Base-by-base conservation (phyloP, 2,888 invertebrate species). In the Oscheius myriophilus region DNA sequence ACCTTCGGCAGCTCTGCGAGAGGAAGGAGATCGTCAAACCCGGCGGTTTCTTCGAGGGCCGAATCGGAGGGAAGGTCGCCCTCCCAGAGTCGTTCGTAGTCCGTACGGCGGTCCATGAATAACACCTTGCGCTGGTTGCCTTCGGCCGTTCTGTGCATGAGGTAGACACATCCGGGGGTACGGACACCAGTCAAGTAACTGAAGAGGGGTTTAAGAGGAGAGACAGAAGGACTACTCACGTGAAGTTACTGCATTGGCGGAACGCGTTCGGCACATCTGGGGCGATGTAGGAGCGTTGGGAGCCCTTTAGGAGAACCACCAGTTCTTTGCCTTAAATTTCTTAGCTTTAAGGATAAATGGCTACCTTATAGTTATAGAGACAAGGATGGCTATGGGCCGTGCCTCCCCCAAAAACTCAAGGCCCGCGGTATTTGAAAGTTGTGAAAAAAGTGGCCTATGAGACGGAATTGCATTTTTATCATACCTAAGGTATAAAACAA, bases 251-350 rank as follows among this genome's bases (percentile, higher is more conserved):
- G 46, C 75, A 77, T 61, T 84, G 84, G 16, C 84, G 62, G 62
- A 79, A 84, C 0, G 73, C 72, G 69, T 80, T 75, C 9, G 81
- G 82, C 12, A 85, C 84, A 67, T 84, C 84, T 2, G 79, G 79
- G 26, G 82, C 82, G 43, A 74, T 81, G 58, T 63, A 80, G 16
- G 73, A 70, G 49, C 54, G 42, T 33, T 43, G 16, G 0, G 76
- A 70, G 45, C 78, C 79, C 67, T 75, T 78, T 68, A 74, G 58
- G 42, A 78, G 54, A 23, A 78, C 52, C 1, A 78, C 69, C 18
- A 69, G 23, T 4, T 58, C 42, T 26, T 67, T 52, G 45, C 39
- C 67, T 67, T 7, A 46, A 67, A 43, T 21, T 21, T 18, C n/a
- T n/a, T n/a, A n/a, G n/a, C n/a, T n/a, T n/a, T n/a, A n/a, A n/a